phyloP scores from a whole-genome alignment of 2,797 vertebrate species.

The Eulemur albifrons region DNA sequence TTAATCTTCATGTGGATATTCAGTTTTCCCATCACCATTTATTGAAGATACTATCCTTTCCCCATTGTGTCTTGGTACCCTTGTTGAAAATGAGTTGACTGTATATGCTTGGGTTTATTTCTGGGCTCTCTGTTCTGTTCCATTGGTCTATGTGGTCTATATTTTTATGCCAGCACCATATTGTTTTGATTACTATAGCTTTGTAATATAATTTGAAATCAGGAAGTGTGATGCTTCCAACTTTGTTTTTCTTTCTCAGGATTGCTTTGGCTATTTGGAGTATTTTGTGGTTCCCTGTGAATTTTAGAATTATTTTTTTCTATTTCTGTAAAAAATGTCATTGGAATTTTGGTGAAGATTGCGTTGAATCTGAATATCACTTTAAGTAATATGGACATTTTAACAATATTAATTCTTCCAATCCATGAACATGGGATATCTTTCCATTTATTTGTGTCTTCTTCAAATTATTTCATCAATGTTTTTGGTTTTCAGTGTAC shows the following conservation, averaged over 20 bases:
- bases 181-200: not conserved
- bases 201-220: not conserved
- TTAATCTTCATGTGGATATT: not conserved
- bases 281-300: not conserved
- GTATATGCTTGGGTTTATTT: not conserved
- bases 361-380: not conserved
- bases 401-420: not conserved
- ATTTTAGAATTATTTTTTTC: not conserved
- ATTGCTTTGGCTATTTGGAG: not conserved
- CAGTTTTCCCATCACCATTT: not conserved
- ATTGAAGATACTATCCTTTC: not conserved
- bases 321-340: not conserved
- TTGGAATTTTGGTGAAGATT: not conserved
- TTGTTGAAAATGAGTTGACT: not conserved
- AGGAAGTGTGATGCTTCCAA: not conserved
- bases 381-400: not conserved
- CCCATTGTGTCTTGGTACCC: not conserved
- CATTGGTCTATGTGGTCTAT: not conserved
- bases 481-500: not conserved
- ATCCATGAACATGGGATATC: not conserved
- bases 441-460: not conserved
- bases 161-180: not conserved
- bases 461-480: not conserved
- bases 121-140: not conserved
- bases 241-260: not conserved